Percentiles rank a stretch among this genome's conserved stretches.
Conservation (phyloP, 2,113 vertebrate species). For the Phylloscopus trochilus region DNA sequence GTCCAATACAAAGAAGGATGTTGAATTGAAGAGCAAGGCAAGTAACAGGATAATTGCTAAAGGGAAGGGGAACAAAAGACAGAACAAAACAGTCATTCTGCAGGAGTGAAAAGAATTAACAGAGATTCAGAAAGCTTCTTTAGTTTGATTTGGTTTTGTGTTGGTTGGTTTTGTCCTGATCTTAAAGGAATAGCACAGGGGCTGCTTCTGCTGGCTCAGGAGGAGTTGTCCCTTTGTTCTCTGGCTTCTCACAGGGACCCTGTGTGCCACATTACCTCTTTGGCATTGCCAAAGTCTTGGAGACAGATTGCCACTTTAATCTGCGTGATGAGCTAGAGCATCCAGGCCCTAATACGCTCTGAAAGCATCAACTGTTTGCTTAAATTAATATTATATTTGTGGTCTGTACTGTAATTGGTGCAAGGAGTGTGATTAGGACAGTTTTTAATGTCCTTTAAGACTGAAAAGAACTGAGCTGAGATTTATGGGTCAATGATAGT, state of each 20-base stretch:
- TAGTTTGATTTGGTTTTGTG: neutral
- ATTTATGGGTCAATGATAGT: neutral
- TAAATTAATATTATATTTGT: neutral
- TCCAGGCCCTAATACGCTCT: neutral
- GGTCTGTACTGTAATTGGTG: neutral
- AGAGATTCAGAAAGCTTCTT: neutral
- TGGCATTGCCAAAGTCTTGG: neutral
- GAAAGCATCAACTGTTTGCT: neutral
- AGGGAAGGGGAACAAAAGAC: neutral
- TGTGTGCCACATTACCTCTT: neutral
- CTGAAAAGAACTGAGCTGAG: neutral
- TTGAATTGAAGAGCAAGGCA: neutral
- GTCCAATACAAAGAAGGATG: too few species aligned
- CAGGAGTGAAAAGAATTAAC: neutral
- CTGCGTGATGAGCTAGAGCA: neutral
- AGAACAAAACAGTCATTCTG: neutral
- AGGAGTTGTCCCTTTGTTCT: neutral
- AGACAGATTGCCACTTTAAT: neutral
- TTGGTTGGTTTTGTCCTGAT: neutral
- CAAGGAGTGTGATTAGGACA: neutral
- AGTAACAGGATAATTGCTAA: neutral
- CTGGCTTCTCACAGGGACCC: neutral
- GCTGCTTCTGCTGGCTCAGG: neutral
- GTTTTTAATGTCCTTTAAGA: neutral
- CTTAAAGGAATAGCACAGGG: neutral